Evolutionary conservation across 2,113 vertebrate genomes (phyloP).

Genomic region (Phaethon lepturus): DNA sequence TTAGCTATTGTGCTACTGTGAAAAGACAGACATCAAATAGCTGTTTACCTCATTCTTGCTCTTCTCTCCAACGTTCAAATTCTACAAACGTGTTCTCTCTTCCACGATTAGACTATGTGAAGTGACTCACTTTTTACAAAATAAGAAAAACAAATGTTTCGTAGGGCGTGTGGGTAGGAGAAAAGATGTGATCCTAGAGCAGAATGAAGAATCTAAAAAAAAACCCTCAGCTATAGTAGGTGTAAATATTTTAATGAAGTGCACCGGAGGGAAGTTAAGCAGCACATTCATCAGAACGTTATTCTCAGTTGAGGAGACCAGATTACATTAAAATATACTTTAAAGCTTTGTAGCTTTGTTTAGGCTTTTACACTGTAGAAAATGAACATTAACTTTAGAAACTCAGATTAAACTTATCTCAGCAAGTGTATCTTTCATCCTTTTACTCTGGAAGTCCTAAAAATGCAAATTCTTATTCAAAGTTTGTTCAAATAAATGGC

Average conservation of each 20-base stretch:
- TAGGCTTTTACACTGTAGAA: not conserved
- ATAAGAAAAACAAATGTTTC: not conserved
- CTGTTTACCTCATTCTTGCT: constrained; percentile 32
- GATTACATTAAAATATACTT: not conserved
- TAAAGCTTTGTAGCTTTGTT: not conserved
- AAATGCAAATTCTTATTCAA: too few species aligned
- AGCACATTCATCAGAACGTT: not conserved
- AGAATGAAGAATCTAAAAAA: not conserved
- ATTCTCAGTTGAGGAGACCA: not conserved
- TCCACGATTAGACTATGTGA: not conserved
- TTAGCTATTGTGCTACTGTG: constrained; percentile 76
- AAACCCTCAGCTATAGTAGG: not conserved
- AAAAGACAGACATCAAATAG: constrained; percentile 75
- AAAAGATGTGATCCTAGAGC: not conserved
- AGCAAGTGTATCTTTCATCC: too few species aligned
- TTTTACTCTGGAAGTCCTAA: too few species aligned
- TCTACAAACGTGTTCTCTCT: not conserved
- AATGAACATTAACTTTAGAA: not conserved
- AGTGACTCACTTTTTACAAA: not conserved
- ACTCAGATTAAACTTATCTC: not conserved
- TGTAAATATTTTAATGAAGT: not conserved
- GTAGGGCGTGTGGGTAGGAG: not conserved
- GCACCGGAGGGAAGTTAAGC: not conserved
- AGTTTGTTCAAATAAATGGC: too few species aligned
- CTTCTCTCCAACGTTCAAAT: not conserved